Base-by-base conservation (phyloP, 1,140 invertebrate species). In the Drusus annulatus region DNA sequence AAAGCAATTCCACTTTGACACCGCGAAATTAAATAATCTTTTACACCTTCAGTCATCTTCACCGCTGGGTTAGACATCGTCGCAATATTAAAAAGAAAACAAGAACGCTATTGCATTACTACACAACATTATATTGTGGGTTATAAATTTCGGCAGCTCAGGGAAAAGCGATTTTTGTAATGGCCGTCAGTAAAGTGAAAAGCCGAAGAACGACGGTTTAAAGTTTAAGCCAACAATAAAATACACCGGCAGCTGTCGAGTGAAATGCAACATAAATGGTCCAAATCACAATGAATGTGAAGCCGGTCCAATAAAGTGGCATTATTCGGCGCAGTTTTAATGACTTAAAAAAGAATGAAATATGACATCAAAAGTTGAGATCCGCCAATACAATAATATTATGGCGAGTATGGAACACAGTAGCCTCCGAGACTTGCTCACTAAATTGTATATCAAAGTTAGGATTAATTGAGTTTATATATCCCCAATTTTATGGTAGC, bases 191-290 rank as follows among this genome's bases (percentile, higher is more conserved):
- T 60, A 60, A 60, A 60, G 16, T 23, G 17, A 19, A 60, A 60
- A 19, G n/a, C 56, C n/a, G 17, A 60, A 60, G 3, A 65, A 65
- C 25, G 62, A 65, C 21, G 21, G 8, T 25, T 25, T 45, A 13
- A 13, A 45, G 10, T 13, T 25, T 65, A 36, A 65, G 25, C 21
- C 3, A 16, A 16, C 25, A n/a, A 25, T 65, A 65, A 60, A 65
- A 65, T 31, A 65, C 25, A 63, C 31, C 60, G 25, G 19, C 60
- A 63, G 60, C 62, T 65, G 25, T 65, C 62, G 62, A 60, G 16
- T 65, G 15, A 65, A 65, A 65, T 31, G 25, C 4, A 13, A 65
- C 62, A 65, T 6, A 25, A 13, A 45, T 45, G 36, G 13, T 28
- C 62, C 36, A 31, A 28, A 65, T 65, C 62, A 36, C 31, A 36